A percentile compares a stretch with the other conserved stretches of the same genome.
Evolutionary conservation across 2,888 invertebrate species (phyloP).

Genomic region (Acanthococcus lagerstroemiae): DNA sequence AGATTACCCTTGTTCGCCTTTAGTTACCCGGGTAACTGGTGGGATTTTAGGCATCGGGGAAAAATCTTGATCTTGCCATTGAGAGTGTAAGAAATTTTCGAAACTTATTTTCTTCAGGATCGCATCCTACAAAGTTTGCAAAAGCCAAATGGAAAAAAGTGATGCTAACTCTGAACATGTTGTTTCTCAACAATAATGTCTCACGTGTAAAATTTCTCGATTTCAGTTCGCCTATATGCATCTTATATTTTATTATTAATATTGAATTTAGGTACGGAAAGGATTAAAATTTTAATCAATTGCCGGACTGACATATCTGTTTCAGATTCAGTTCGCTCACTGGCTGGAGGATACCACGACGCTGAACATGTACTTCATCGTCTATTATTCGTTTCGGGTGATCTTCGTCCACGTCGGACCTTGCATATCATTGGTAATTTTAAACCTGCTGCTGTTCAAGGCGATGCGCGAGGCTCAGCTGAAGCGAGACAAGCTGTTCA

Average conservation of each 20-base stretch:
- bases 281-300: neutral
- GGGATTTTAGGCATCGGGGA: no score
- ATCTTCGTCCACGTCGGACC: conserved; percentile 86
- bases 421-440: conserved; percentile 74
- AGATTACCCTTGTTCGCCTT: no score
- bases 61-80: no score
- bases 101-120: no score
- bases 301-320: conserved; percentile 25
- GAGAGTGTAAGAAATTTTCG: no score
- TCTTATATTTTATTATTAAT: neutral
- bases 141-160: no score
- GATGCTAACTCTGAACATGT: no score
- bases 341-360: conserved; percentile 61
- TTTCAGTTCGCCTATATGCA: neutral
- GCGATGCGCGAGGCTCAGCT: conserved; percentile 77
- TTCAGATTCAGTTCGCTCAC: conserved; percentile 50
- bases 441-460: conserved; percentile 76
- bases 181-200: neutral
- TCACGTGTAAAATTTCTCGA: neutral
- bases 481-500: conserved; percentile 63
- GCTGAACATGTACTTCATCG: conserved; percentile 66
- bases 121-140: no score
- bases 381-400: conserved; percentile 75
- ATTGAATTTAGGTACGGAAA: neutral
- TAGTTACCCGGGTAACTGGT: no score